Conservation (phyloP, 2,113 vertebrate species). For the Mugil cephalus region DNA sequence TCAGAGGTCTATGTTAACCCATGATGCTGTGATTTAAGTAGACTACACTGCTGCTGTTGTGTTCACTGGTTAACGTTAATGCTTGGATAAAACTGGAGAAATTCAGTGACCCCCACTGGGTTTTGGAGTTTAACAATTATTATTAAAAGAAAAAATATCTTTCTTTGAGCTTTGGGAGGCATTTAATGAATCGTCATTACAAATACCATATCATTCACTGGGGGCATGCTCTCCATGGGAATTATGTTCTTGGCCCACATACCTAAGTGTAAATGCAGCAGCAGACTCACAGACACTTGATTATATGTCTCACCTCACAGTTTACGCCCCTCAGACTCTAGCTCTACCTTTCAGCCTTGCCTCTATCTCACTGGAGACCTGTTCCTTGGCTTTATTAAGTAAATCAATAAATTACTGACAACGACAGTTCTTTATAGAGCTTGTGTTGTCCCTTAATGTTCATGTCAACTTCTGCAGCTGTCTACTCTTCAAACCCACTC, state of each 20-base stretch:
- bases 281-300: conserved; percentile 10
- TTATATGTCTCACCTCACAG: conserved; percentile 23
- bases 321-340: conserved; percentile 33
- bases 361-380: conserved; percentile 37
- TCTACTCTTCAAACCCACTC: conserved; percentile 32
- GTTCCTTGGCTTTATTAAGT: conserved; percentile 11
- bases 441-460: conserved; percentile 10
- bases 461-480: conserved; percentile 26
- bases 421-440: conserved; percentile 10
- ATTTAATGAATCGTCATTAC: conserved; percentile 12
- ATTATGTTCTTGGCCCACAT: conserved; percentile 4
- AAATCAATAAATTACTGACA: conserved; percentile 16
- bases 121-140: neutral
- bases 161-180: no score
- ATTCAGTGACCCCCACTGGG: no score
- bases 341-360: conserved; percentile 19
- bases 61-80: no score
- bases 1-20: no score
- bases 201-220: neutral
- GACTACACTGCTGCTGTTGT: no score
- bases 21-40: no score
- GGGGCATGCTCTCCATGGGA: neutral
- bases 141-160: neutral
- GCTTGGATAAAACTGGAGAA: no score
- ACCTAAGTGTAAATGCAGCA: conserved; percentile 31